Percentiles rank a stretch among this genome's conserved stretches.
phyloP scores from a whole-genome alignment of 2,797 vertebrate species.

The Amazona finschi region DNA sequence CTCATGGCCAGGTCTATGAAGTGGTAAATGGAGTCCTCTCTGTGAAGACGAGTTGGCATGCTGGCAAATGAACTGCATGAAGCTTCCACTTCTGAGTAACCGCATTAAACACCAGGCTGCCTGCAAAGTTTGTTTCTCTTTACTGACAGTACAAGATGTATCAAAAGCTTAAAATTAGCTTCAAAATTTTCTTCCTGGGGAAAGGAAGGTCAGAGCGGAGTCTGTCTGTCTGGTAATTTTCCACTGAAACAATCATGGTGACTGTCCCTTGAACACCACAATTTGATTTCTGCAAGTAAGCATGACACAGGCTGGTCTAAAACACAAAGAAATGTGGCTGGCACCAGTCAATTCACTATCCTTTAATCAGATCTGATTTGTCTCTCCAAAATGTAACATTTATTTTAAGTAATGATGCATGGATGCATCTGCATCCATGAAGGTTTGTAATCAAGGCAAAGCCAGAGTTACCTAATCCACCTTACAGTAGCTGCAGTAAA shows the following conservation, averaged over 20 bases:
- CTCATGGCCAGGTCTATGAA: neutral
- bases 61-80: neutral
- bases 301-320: neutral
- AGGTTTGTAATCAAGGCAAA: neutral
- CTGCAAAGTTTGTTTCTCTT: neutral
- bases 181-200: neutral
- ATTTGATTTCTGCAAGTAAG: neutral
- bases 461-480: neutral
- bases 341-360: neutral
- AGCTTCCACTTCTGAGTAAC: neutral
- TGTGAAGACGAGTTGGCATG: neutral
- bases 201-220: neutral
- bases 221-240: neutral
- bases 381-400: neutral
- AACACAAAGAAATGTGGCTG: neutral
- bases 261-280: neutral
- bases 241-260: neutral
- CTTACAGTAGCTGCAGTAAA: neutral
- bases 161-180: neutral
- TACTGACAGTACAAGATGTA: neutral
- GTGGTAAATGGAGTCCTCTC: neutral
- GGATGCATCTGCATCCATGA: neutral
- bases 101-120: neutral
- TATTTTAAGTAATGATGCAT: neutral
- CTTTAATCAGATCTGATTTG: neutral